Conservation (phyloP, 23 tunicate genomes). For the Oikopleura dioica region DNA sequence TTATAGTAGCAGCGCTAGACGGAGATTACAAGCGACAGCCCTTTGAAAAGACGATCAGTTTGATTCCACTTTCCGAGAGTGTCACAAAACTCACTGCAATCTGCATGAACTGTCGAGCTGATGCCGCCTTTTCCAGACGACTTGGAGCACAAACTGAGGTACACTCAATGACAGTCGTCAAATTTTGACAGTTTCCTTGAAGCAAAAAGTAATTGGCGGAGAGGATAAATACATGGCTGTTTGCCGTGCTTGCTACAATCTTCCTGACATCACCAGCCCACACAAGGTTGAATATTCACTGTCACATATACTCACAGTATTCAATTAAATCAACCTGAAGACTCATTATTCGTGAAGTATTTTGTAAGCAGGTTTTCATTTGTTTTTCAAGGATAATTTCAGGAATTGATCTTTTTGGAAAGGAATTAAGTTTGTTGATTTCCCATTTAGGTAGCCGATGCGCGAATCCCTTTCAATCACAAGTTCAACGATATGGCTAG, state of each 20-base stretch:
- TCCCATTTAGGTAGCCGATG: too few species aligned
- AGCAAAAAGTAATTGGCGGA: slow-evolving; percentile 52
- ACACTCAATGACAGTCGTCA: too few species aligned
- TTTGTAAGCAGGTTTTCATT: too few species aligned
- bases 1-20: slow-evolving; percentile 57
- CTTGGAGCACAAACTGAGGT: slow-evolving; percentile 27
- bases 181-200: too few species aligned
- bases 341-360: too few species aligned
- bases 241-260: slow-evolving; percentile 25
- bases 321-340: too few species aligned
- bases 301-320: too few species aligned
- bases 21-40: slow-evolving; percentile 47
- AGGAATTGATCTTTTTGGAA: too few species aligned
- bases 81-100: slow-evolving; percentile 49
- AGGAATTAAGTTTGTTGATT: too few species aligned
- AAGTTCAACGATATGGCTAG: too few species aligned
- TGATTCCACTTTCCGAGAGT: slow-evolving; percentile 52
- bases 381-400: too few species aligned
- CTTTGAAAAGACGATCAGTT: slow-evolving; percentile 21
- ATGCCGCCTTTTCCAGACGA: slow-evolving; percentile 53
- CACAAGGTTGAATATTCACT: background rate
- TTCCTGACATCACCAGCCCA: background rate
- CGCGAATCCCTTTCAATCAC: too few species aligned
- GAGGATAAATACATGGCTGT: slow-evolving; percentile 39
- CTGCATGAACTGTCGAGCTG: slow-evolving; percentile 30